Conservation (phyloP, 2,113 vertebrate species). For the Scartelaos histophorus region DNA sequence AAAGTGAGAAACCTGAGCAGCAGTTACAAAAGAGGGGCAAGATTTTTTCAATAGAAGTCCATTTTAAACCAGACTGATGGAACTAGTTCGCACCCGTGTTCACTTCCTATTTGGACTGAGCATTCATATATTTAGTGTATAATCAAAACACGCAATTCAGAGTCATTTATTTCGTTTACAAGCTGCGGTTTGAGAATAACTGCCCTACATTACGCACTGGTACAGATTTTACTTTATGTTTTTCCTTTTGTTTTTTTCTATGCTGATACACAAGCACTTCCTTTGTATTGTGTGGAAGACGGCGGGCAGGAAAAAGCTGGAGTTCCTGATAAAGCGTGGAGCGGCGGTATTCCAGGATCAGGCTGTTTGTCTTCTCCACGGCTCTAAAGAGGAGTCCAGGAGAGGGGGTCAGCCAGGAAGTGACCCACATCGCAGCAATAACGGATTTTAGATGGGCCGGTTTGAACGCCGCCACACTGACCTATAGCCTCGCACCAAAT, state of each 20-base stretch:
- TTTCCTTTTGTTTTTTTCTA: background rate
- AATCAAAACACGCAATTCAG: too few relatives aligned
- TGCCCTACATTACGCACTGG: background rate
- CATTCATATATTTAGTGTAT: too few relatives aligned
- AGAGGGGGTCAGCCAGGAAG: slow-evolving; percentile 52
- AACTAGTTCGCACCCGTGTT: too few relatives aligned
- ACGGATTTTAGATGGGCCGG: slow-evolving; percentile 1
- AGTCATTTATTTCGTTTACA: too few relatives aligned
- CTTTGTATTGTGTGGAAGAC: slow-evolving; percentile 64
- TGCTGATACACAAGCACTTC: slow-evolving; percentile 46
- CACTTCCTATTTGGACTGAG: too few relatives aligned
- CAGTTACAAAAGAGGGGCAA: too few relatives aligned
- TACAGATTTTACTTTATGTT: background rate
- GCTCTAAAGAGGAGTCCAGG: slow-evolving; percentile 33
- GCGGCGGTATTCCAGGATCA: slow-evolving; percentile 59
- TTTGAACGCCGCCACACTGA: slow-evolving; percentile 17
- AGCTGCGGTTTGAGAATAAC: background rate
- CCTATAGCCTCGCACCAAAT: background rate
- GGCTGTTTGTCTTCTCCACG: slow-evolving; percentile 50
- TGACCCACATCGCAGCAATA: slow-evolving; percentile 4
- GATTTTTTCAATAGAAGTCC: too few relatives aligned
- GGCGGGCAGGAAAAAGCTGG: slow-evolving; percentile 71
- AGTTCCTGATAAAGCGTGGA: slow-evolving; percentile 60
- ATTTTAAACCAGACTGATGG: too few relatives aligned
- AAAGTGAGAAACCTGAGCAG: too few relatives aligned